phyloP scores from a whole-genome alignment of 2,888 invertebrate genomes.

The Thera obeliscata region DNA sequence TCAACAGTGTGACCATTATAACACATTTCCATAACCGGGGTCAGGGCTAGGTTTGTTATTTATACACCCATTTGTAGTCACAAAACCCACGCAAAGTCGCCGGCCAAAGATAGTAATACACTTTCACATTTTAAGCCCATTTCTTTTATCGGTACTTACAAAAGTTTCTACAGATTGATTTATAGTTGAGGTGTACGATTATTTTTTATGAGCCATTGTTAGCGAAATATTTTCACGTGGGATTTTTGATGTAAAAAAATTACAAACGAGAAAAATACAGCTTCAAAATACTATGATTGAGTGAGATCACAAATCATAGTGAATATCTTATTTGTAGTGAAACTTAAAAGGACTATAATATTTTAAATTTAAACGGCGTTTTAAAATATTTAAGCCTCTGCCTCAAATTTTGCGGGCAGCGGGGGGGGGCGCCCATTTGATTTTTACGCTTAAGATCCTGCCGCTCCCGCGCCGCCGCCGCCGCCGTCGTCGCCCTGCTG shows the following conservation, averaged over 20 bases:
- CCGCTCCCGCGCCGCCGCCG: no score
- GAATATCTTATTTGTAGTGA: no score
- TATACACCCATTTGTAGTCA: slow-evolving; percentile 18
- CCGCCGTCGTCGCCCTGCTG: no score
- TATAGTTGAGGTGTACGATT: slow-evolving; percentile 31
- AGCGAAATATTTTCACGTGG: slow-evolving; percentile 35
- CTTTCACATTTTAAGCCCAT: slow-evolving; percentile 36
- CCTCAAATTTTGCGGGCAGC: no score
- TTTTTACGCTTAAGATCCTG: no score
- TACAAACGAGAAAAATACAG: background rate
- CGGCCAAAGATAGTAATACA: slow-evolving; percentile 15
- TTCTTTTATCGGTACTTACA: slow-evolving; percentile 21
- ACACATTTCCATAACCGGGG: slow-evolving; percentile 32
- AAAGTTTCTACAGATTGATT: slow-evolving; percentile 35
- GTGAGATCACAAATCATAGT: no score
- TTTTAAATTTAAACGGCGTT: no score
- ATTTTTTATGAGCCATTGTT: slow-evolving; percentile 40
- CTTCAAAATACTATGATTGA: no score
- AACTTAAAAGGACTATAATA: no score
- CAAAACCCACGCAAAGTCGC: slow-evolving; percentile 20
- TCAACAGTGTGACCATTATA: slow-evolving; percentile 3
- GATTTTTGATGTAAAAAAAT: slow-evolving; percentile 4
- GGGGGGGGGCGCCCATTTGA: no score
- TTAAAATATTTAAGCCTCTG: no score
- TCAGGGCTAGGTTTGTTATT: slow-evolving; percentile 24